Conservation (phyloP, 2,113 vertebrate genomes). For the Hiodon tergisus region DNA sequence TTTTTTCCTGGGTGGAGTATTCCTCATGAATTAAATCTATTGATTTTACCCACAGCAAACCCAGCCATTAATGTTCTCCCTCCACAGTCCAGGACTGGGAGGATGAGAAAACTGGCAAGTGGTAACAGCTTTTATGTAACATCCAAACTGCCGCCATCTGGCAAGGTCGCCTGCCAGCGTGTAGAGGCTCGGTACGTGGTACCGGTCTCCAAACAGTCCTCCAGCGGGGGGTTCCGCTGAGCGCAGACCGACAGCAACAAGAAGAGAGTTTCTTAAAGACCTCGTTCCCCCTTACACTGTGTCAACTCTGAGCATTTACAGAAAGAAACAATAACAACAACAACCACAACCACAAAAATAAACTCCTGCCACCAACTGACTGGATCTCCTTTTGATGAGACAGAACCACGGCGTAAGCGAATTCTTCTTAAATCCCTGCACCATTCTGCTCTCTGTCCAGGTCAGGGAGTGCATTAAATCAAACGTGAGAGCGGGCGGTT, state of each 20-base stretch:
- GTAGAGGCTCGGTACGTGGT: neutral
- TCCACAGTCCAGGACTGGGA: neutral
- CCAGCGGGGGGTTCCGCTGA: neutral
- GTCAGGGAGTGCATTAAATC: too few species aligned
- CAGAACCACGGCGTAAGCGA: too few species aligned
- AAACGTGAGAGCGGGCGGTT: too few species aligned
- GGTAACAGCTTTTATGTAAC: conserved; percentile 17
- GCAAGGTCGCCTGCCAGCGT: conserved; percentile 10
- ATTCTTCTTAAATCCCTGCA: too few species aligned
- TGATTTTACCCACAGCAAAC: neutral
- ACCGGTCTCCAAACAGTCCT: neutral
- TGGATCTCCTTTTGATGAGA: too few species aligned
- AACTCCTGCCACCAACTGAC: too few species aligned
- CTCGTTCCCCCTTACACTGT: neutral
- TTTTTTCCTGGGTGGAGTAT: neutral
- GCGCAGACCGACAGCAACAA: neutral
- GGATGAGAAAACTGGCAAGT: conserved; percentile 17
- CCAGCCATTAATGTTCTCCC: neutral
- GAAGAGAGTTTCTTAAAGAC: neutral
- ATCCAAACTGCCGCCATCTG: conserved; percentile 24
- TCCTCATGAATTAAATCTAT: neutral
- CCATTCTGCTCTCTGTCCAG: too few species aligned
- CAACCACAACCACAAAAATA: neutral
- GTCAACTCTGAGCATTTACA: neutral
- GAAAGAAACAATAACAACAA: neutral